Percentiles rank a stretch among this genome's conserved stretches.
These are phyloP conservation scores for Macrophya alboannulata DNA, from an alignment of 2,888 invertebrate species.

Conservation along the genomic window DNA sequence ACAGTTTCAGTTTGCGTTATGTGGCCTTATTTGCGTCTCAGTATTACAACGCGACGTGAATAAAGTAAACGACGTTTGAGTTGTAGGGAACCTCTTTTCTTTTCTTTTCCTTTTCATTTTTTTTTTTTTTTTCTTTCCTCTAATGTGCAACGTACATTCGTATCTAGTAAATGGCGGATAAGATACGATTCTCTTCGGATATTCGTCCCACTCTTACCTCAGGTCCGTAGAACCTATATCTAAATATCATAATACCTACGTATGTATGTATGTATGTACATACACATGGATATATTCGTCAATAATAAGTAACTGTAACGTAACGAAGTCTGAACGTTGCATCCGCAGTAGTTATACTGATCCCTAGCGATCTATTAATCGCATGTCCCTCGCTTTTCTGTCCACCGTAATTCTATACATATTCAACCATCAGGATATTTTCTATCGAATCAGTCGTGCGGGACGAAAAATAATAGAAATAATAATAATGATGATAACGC, in stretches of 20 bases:
- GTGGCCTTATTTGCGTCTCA: slow-evolving; percentile 67
- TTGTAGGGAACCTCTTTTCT: not conserved
- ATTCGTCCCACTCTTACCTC: not conserved
- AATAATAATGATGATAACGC: not conserved
- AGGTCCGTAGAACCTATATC: not conserved
- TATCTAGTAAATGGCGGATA: slow-evolving; percentile 33
- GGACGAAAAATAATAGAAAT: not conserved
- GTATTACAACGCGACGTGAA: slow-evolving; percentile 36
- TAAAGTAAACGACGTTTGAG: not conserved
- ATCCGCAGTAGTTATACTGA: slow-evolving; percentile 34
- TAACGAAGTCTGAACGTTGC: slow-evolving; percentile 52
- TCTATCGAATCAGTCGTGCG: slow-evolving; percentile 30
- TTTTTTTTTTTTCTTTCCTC: not conserved
- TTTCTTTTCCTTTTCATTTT: not conserved
- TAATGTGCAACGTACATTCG: slow-evolving; percentile 2
- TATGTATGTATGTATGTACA: too few relatives aligned
- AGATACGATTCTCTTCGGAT: slow-evolving; percentile 7
- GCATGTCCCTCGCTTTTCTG: not conserved
- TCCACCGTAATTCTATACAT: slow-evolving; percentile 24
- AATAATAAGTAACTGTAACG: slow-evolving; percentile 14
- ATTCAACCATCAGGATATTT: slow-evolving; percentile 29
- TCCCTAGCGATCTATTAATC: slow-evolving; percentile 44
- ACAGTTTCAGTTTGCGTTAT: slow-evolving; percentile 67
- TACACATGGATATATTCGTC: not conserved
- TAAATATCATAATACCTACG: not conserved